Evolutionary conservation across 2,797 vertebrate genomes (phyloP).

Genomic region (Syndactyla subalaris): DNA sequence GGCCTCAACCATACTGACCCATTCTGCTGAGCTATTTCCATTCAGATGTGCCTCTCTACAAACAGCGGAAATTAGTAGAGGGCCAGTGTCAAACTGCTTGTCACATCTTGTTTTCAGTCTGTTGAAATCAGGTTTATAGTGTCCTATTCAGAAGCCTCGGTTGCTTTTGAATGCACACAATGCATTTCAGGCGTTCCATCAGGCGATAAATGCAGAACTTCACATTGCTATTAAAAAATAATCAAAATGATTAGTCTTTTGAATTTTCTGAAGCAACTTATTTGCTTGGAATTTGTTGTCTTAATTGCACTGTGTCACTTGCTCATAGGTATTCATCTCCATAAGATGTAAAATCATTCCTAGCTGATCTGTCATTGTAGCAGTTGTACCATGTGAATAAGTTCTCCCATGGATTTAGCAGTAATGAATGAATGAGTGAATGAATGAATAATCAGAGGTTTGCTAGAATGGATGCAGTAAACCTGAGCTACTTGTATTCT

Average conservation of each 20-base stretch:
- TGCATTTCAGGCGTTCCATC: conserved; percentile 76
- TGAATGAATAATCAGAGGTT: conserved; percentile 42
- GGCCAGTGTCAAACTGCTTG: conserved; percentile 83
- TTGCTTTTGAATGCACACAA: conserved; percentile 77
- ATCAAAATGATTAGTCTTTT: conserved; percentile 81
- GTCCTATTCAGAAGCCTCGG: conserved; percentile 76
- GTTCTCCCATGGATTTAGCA: conserved; percentile 48
- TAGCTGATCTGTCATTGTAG: conserved; percentile 55
- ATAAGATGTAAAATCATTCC: conserved; percentile 53
- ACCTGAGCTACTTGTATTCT: neutral
- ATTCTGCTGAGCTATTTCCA: conserved; percentile 80
- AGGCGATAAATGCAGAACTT: conserved; percentile 77
- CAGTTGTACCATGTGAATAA: conserved; percentile 23
- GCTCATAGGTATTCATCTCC: conserved; percentile 46
- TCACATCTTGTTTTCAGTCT: conserved; percentile 88
- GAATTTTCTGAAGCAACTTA: conserved; percentile 71
- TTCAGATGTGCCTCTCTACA: conserved; percentile 82
- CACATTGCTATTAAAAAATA: conserved; percentile 81
- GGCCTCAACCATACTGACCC: conserved; percentile 77
- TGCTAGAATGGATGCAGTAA: conserved; percentile 15
- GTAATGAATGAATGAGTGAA: conserved; percentile 35
- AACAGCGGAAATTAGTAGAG: conserved; percentile 84
- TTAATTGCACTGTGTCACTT: conserved; percentile 68
- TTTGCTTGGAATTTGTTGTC: conserved; percentile 71
- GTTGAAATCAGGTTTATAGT: conserved; percentile 83